Evolutionary conservation across 1,140 invertebrate species (phyloP), one percentile per base, ranked within the genome.

Genomic region (Hermetia illucens): DNA sequence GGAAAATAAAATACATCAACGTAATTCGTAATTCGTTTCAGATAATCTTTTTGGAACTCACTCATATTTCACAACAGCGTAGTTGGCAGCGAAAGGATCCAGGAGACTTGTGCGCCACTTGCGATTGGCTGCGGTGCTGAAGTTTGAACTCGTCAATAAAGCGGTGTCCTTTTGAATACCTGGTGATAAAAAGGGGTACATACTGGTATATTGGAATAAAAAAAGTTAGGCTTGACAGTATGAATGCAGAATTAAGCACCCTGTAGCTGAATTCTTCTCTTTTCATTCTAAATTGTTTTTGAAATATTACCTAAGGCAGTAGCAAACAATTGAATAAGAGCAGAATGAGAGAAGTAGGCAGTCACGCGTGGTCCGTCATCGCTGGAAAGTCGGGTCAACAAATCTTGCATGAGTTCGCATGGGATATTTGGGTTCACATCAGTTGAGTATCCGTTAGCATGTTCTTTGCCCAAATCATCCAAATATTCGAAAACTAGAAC

Each of bases 311-410:
- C 75, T 39, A 88, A 50, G 1, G 72, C 62, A 0, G 72, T 58
- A 10, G 80, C 50, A 2, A 78, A 57, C 13, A 69, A 50, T 29
- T 73, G 62, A 3, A 80, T 44, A 5, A 69, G 66, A 3, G 68
- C 61, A 17, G 78, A 69, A 50, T 85, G 75, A 3, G 70, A 70
- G 53, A 86, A 86, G 46, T 79, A 73, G 25, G 80, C 75, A 2
- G 73, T 61, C 0, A 73, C 69, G 40, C 66, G 69, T 1, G 67
- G 69, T 34, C 40, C 42, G 43, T 18, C 53, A 48, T 39, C 37
- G 12, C 39, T 46, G 40, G 60, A 40, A 31, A 68, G 61, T 20
- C 72, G 69, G 21, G 69, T 57, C 44, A 79, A 69, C 47, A 81
- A 63, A 47, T 82, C 72, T 43, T 66, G 61, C 2, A 79, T 45